Evolutionary conservation across 2,797 vertebrate species (phyloP).

Genomic region (Mustela erminea): DNA sequence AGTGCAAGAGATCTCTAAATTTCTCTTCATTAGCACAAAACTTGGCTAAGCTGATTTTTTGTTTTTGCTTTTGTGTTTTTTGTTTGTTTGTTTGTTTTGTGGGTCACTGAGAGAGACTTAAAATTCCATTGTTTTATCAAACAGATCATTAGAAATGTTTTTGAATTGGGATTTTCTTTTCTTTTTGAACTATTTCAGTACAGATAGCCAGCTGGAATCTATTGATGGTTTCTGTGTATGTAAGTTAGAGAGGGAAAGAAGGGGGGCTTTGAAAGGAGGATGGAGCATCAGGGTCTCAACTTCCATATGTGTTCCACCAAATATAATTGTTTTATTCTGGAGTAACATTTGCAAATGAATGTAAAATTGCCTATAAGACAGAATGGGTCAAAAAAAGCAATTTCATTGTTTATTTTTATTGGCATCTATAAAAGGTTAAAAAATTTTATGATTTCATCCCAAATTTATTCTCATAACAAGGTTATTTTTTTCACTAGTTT

Average conservation of each 20-base stretch:
- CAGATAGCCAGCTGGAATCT: slow-evolving; percentile 87
- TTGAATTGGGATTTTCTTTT: slow-evolving; percentile 82
- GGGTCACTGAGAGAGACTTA: slow-evolving; percentile 50
- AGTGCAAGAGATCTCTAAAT: slow-evolving; percentile 66
- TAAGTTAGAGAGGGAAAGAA: neutral
- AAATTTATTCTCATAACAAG: slow-evolving; percentile 79
- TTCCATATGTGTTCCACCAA: slow-evolving; percentile 70
- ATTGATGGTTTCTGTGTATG: slow-evolving; percentile 70
- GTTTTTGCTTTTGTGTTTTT: slow-evolving; percentile 87
- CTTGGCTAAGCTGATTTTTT: slow-evolving; percentile 72
- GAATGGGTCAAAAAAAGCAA: slow-evolving; percentile 82
- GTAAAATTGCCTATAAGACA: slow-evolving; percentile 80
- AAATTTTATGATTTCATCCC: slow-evolving; percentile 82
- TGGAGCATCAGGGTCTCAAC: slow-evolving; percentile 66
- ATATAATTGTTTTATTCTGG: slow-evolving; percentile 88
- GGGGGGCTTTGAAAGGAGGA: neutral
- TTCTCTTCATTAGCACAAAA: slow-evolving; percentile 79
- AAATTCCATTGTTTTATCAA: slow-evolving; percentile 85
- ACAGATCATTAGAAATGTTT: slow-evolving; percentile 80
- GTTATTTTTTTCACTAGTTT: slow-evolving; percentile 79
- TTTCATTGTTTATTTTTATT: slow-evolving; percentile 88
- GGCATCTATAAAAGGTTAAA: slow-evolving; percentile 86
- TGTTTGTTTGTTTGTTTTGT: slow-evolving; percentile 14
- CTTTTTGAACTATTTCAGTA: slow-evolving; percentile 71
- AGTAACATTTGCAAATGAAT: slow-evolving; percentile 86